Evolutionary conservation across 53 echinoderm and acorn worm genomes (phyloP).

Genomic region (Astropecten irregularis): DNA sequence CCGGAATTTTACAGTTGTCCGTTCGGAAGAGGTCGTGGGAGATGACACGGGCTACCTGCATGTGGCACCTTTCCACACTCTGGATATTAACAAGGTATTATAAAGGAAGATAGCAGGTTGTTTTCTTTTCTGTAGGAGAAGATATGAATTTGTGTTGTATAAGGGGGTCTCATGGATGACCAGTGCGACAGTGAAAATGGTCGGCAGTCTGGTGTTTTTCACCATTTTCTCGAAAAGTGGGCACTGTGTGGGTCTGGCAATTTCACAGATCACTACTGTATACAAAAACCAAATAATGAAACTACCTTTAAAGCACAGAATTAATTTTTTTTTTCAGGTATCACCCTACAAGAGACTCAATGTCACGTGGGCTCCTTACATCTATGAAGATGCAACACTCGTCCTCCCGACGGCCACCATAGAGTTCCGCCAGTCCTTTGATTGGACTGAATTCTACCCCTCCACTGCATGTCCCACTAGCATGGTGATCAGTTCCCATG

Average conservation of each 20-base stretch:
- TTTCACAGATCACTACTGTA: too few relatives aligned
- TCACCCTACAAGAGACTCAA: slow-evolving; percentile 83
- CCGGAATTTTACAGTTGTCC: slow-evolving; percentile 67
- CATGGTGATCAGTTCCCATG: slow-evolving; percentile 50
- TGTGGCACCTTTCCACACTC: slow-evolving; percentile 73
- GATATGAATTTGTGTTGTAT: too few relatives aligned
- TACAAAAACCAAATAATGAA: too few relatives aligned
- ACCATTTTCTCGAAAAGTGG: too few relatives aligned
- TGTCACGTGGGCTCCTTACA: slow-evolving; percentile 80
- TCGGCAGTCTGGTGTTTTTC: too few relatives aligned
- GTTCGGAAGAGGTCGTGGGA: slow-evolving; percentile 62
- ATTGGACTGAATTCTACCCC: slow-evolving; percentile 55
- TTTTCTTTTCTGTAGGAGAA: too few relatives aligned
- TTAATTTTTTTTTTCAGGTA: slow-evolving; percentile 38
- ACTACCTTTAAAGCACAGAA: too few relatives aligned
- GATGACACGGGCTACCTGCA: slow-evolving; percentile 88
- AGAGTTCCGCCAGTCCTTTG: slow-evolving; percentile 78
- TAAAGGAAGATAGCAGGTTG: too few relatives aligned
- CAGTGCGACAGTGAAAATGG: too few relatives aligned
- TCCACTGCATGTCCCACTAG: slow-evolving; percentile 51
- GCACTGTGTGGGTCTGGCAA: too few relatives aligned
- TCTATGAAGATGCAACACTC: slow-evolving; percentile 81
- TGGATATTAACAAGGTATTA: slow-evolving; percentile 80
- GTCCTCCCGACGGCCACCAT: slow-evolving; percentile 75
- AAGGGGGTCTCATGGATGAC: too few relatives aligned